phyloP scores from a whole-genome alignment of 2,797 vertebrate genomes.

The Lophius americanus region DNA sequence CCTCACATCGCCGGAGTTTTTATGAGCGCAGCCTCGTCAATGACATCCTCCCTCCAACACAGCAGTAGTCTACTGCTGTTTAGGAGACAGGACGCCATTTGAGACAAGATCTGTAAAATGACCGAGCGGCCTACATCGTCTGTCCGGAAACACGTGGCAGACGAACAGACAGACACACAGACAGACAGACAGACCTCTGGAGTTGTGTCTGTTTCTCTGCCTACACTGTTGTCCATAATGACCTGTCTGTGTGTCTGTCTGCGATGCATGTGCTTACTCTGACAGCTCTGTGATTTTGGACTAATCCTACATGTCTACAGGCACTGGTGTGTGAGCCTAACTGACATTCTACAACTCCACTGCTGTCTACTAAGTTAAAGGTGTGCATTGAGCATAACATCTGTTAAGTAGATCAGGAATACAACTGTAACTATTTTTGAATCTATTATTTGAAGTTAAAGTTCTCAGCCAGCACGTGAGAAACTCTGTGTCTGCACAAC shows the following conservation, averaged over 20 bases:
- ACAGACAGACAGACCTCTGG: slow-evolving; percentile 87
- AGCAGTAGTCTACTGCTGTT: slow-evolving; percentile 64
- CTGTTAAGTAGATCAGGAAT: slow-evolving; percentile 17
- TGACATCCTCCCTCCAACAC: slow-evolving; percentile 62
- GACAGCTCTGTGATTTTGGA: slow-evolving; percentile 53
- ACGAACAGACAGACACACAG: slow-evolving; percentile 86
- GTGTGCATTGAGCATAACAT: slow-evolving; percentile 18
- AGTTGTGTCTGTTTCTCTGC: slow-evolving; percentile 82
- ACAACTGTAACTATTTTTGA: slow-evolving; percentile 9
- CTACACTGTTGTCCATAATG: slow-evolving; percentile 77
- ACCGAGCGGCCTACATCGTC: slow-evolving; percentile 78
- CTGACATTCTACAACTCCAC: slow-evolving; percentile 34
- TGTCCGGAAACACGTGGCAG: slow-evolving; percentile 81
- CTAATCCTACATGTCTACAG: slow-evolving; percentile 49
- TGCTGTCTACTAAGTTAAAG: slow-evolving; percentile 12
- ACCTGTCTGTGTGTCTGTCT: slow-evolving; percentile 87
- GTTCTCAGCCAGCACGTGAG: slow-evolving; percentile 5
- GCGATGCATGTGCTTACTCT: slow-evolving; percentile 70
- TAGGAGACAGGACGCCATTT: slow-evolving; percentile 72
- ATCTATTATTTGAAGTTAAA: slow-evolving; percentile 14
- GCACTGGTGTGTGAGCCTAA: slow-evolving; percentile 38
- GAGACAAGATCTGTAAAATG: slow-evolving; percentile 70
- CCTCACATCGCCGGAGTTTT: slow-evolving; percentile 72
- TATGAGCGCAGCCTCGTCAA: slow-evolving; percentile 63
- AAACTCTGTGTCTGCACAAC: slow-evolving; percentile 42